Percentiles rank a stretch among this genome's conserved stretches.
Conservation (phyloP, 2,113 vertebrate species). For the Phalacrocorax pelagicus region DNA sequence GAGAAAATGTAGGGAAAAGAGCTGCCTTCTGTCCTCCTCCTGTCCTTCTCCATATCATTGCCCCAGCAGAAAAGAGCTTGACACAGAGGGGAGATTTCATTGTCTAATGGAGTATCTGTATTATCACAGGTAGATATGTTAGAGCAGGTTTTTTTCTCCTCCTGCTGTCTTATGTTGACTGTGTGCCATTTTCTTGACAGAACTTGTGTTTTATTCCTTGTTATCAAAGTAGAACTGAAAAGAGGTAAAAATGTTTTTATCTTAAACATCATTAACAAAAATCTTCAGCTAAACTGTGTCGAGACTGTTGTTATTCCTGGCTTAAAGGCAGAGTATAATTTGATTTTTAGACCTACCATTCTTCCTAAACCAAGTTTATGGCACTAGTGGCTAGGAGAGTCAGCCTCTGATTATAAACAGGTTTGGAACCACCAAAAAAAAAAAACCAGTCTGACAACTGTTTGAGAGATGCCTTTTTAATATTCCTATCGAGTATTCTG, state of each 20-base stretch:
- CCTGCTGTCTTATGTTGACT: not conserved
- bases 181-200: not conserved
- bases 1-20: not conserved
- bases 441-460: not conserved
- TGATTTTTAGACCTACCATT: not conserved
- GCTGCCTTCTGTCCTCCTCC: not conserved
- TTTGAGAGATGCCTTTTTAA: not conserved
- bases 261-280: not conserved
- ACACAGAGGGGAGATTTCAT: not conserved
- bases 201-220: not conserved
- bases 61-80: not conserved
- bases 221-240: not conserved
- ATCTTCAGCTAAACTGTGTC: not conserved
- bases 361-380: not conserved
- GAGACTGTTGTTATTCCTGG: not conserved
- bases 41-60: not conserved
- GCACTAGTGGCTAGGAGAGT: not conserved
- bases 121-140: not conserved
- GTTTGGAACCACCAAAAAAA: not conserved
- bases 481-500: not conserved
- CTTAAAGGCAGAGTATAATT: not conserved
- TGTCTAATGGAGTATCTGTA: not conserved
- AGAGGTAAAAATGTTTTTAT: not conserved
- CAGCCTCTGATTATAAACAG: not conserved
- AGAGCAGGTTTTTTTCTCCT: not conserved